Evolutionary conservation across 2,797 vertebrate genomes (phyloP).

Genomic region (Acomys russatus): DNA sequence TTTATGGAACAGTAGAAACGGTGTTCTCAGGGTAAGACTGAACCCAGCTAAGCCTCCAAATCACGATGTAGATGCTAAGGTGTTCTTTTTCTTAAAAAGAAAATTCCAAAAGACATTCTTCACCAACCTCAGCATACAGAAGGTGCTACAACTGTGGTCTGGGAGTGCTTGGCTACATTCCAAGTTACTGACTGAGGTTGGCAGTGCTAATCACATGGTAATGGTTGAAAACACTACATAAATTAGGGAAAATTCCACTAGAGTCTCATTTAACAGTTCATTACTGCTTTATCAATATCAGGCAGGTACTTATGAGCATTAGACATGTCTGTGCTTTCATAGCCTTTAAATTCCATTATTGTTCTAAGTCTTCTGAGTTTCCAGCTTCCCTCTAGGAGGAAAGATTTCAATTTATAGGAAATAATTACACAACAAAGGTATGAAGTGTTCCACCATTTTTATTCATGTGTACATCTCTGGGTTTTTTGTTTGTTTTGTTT

Average conservation of each 20-base stretch:
- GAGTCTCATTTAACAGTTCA: too few relatives aligned
- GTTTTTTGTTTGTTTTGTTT: neutral
- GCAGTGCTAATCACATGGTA: neutral
- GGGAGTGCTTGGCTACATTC: neutral
- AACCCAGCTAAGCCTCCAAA: neutral
- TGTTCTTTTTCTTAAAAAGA: neutral
- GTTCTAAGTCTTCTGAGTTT: neutral
- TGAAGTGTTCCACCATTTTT: neutral
- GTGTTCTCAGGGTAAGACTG: neutral
- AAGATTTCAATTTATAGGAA: neutral
- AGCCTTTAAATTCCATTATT: neutral
- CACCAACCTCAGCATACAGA: neutral
- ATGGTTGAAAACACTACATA: neutral
- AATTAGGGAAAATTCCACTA: neutral
- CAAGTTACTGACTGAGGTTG: neutral
- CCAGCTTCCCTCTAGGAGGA: neutral
- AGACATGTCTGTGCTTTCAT: neutral
- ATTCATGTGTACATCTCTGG: neutral
- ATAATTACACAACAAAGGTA: neutral
- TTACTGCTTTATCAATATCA: neutral
- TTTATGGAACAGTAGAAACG: neutral
- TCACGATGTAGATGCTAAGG: neutral
- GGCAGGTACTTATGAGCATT: neutral
- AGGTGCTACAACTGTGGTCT: neutral
- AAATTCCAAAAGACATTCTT: too few relatives aligned